These are phyloP conservation scores for Drosophila willistoni DNA, from an alignment of 1,140 invertebrate species.

Conservation along the genomic window DNA sequence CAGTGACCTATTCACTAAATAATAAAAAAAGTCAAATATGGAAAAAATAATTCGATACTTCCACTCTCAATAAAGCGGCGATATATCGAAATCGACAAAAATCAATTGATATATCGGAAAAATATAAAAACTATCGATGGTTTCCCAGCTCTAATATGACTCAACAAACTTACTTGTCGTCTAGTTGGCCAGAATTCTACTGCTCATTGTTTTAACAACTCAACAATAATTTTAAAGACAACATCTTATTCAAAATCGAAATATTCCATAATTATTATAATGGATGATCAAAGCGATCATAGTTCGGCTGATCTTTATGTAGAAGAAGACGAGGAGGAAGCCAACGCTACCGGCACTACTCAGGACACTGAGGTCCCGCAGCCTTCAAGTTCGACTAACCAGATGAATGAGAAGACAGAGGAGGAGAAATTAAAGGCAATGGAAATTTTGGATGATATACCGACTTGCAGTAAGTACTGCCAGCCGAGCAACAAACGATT, in stretches of 20 bases:
- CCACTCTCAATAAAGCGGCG: too few relatives aligned
- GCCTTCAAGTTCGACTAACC: not conserved
- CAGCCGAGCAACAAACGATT: constrained; percentile 9
- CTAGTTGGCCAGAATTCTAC: not conserved
- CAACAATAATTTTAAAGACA: not conserved
- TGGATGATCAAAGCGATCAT: not conserved
- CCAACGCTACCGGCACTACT: not conserved
- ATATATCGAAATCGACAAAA: too few relatives aligned
- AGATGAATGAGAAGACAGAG: not conserved
- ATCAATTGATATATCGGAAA: too few relatives aligned
- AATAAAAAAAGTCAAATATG: too few relatives aligned
- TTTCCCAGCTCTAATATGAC: too few relatives aligned
- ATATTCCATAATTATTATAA: not conserved
- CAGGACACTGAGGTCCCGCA: not conserved
- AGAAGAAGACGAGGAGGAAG: not conserved
- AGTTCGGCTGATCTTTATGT: not conserved
- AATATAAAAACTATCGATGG: too few relatives aligned
- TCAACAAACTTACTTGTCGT: too few relatives aligned
- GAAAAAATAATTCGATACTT: too few relatives aligned
- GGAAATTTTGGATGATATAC: constrained; percentile 7
- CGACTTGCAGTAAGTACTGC: constrained; percentile 30
- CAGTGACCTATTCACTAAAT: too few relatives aligned
- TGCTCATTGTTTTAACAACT: not conserved
- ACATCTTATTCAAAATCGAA: not conserved
- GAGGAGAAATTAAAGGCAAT: not conserved